phyloP scores from a whole-genome alignment of 2,113 vertebrate species.

The Bufo gargarizans region DNA sequence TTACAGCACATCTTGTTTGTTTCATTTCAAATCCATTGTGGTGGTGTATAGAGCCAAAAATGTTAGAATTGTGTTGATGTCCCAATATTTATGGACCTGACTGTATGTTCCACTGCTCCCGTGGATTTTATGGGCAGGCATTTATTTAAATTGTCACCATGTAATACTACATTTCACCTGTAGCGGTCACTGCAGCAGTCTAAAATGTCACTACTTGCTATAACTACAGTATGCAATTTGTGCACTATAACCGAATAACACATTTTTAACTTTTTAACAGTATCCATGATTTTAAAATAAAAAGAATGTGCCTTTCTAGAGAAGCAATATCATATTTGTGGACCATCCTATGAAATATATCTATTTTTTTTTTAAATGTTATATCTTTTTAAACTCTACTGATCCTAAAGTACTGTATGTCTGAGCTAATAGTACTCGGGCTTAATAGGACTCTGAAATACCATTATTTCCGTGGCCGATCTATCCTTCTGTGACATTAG shows the following conservation, averaged over 20 bases:
- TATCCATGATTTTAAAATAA: not conserved
- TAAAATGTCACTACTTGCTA: too few relatives aligned
- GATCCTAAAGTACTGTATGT: not conserved
- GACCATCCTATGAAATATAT: not conserved
- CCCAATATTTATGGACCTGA: too few relatives aligned
- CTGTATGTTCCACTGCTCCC: too few relatives aligned
- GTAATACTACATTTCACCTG: too few relatives aligned
- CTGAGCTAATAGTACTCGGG: not conserved
- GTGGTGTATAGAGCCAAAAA: too few relatives aligned
- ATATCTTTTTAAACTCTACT: not conserved
- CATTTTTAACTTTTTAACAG: not conserved
- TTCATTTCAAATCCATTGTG: too few relatives aligned
- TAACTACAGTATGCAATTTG: too few relatives aligned
- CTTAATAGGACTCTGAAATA: slow-evolving; percentile 34
- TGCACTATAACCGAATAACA: not conserved
- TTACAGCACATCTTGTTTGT: too few relatives aligned
- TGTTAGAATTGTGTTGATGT: too few relatives aligned
- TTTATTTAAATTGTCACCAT: too few relatives aligned
- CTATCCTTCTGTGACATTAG: slow-evolving; percentile 61
- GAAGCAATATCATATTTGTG: not conserved
- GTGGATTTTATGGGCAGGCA: too few relatives aligned
- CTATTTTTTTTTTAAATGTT: not conserved
- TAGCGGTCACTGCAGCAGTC: too few relatives aligned
- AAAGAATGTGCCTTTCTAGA: not conserved
- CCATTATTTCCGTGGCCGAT: slow-evolving; percentile 50